These are phyloP conservation scores for Acrocera orbiculus DNA, from an alignment of 2,888 invertebrate species.

Conservation along the genomic window DNA sequence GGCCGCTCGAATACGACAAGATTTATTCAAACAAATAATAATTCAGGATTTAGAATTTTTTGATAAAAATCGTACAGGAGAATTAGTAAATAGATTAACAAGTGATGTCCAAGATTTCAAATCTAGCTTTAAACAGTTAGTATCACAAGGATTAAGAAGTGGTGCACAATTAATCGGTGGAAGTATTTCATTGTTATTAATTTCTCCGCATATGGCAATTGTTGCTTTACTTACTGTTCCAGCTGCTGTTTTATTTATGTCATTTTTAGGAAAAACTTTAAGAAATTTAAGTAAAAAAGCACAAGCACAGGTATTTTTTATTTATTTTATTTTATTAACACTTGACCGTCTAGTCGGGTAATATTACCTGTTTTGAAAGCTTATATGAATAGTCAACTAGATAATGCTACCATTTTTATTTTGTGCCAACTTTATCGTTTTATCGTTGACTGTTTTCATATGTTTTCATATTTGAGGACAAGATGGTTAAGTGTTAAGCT, in stretches of 20 bases:
- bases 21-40: slow-evolving; percentile 66
- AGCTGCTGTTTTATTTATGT: slow-evolving; percentile 66
- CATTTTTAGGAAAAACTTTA: slow-evolving; percentile 61
- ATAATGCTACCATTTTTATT: too few relatives aligned
- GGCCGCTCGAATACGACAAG: slow-evolving; percentile 61
- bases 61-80: slow-evolving; percentile 78
- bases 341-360: too few relatives aligned
- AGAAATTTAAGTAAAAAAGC: slow-evolving; percentile 59
- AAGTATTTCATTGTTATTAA: slow-evolving; percentile 43
- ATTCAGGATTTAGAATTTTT: slow-evolving; percentile 82
- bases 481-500: too few relatives aligned
- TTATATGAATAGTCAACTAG: too few relatives aligned
- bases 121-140: slow-evolving; percentile 82
- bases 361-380: too few relatives aligned
- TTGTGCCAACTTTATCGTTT: too few relatives aligned
- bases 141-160: slow-evolving; percentile 81
- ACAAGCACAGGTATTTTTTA: slow-evolving; percentile 74
- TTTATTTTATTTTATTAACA: too few relatives aligned
- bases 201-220: slow-evolving; percentile 80
- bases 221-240: slow-evolving; percentile 74
- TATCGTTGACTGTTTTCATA: too few relatives aligned
- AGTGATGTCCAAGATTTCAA: slow-evolving; percentile 95
- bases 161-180: slow-evolving; percentile 56
- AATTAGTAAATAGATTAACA: slow-evolving; percentile 77
- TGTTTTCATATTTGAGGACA: too few relatives aligned